phyloP scores from a whole-genome alignment of 2,113 vertebrate genomes.

The Chaetorhynchus papuensis region DNA sequence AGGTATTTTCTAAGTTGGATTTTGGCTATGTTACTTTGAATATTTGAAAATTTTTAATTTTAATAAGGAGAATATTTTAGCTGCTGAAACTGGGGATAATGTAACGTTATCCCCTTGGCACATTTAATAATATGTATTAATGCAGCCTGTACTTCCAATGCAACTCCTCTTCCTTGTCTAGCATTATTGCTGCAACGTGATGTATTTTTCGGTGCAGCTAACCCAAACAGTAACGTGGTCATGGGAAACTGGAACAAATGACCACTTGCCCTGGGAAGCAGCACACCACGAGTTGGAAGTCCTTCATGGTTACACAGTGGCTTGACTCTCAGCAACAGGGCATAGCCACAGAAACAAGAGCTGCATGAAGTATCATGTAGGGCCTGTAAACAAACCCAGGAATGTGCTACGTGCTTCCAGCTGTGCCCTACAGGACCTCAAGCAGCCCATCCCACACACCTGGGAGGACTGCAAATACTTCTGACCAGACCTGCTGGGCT shows the following conservation, averaged over 20 bases:
- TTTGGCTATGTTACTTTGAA: slow-evolving; percentile 14
- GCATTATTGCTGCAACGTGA: background rate
- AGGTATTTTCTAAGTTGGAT: slow-evolving; percentile 16
- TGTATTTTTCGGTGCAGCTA: slow-evolving; percentile 46
- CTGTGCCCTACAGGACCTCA: slow-evolving; percentile 1
- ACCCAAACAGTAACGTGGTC: slow-evolving; percentile 8
- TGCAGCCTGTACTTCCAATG: background rate
- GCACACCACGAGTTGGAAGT: slow-evolving; percentile 3
- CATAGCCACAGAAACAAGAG: slow-evolving; percentile 43
- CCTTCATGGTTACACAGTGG: slow-evolving; percentile 37
- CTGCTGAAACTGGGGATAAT: background rate
- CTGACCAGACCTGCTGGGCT: background rate
- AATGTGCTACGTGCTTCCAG: slow-evolving; percentile 47
- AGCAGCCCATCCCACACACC: background rate
- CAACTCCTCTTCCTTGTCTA: background rate
- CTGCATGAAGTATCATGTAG: slow-evolving; percentile 50
- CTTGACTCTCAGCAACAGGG: slow-evolving; percentile 63
- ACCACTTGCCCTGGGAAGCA: slow-evolving; percentile 54
- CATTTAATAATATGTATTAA: slow-evolving; percentile 13
- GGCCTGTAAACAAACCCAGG: slow-evolving; percentile 58
- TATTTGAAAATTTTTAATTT: slow-evolving; percentile 12
- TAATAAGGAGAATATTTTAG: slow-evolving; percentile 11
- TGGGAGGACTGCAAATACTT: background rate
- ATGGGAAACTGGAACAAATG: slow-evolving; percentile 48
- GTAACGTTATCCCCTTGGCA: slow-evolving; percentile 23